These are phyloP conservation scores for Lithophane ornitopus DNA, from an alignment of 2,888 invertebrate genomes.

Conservation along the genomic window DNA sequence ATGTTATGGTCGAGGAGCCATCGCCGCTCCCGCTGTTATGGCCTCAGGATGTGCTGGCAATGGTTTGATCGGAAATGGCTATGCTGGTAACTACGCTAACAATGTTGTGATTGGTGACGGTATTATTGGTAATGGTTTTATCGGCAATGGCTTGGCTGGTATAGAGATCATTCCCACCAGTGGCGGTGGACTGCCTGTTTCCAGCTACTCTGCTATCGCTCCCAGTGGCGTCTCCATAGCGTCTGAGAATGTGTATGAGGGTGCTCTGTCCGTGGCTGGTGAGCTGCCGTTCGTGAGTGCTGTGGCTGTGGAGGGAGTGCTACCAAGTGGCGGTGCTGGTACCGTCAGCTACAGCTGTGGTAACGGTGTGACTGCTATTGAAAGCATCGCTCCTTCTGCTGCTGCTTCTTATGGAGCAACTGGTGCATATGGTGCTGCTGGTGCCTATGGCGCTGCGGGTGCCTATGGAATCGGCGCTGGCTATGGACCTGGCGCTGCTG, in stretches of 20 bases:
- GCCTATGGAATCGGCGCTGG: slow-evolving; percentile 11
- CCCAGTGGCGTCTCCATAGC: background rate
- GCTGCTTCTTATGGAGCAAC: background rate
- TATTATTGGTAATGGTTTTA: background rate
- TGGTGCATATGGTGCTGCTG: too few species aligned
- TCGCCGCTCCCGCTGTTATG: too few species aligned
- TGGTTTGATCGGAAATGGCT: background rate
- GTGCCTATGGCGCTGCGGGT: background rate
- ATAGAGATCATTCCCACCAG: background rate
- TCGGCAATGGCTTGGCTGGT: slow-evolving; percentile 9
- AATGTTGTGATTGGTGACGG: background rate
- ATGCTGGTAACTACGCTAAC: slow-evolving; percentile 8
- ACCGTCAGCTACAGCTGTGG: slow-evolving; percentile 75
- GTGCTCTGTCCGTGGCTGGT: background rate
- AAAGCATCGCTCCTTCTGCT: slow-evolving; percentile 13
- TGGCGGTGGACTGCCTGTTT: background rate
- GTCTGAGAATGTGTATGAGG: background rate
- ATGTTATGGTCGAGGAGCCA: slow-evolving; percentile 4
- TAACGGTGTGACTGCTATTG: slow-evolving; percentile 59
- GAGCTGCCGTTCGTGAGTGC: background rate
- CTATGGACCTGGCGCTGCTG: slow-evolving; percentile 17
- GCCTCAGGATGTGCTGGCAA: too few species aligned
- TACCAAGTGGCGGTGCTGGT: background rate
- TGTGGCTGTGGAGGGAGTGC: background rate
- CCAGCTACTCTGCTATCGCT: background rate